Conservation (phyloP, 92 coral and sea anemone genomes). For the Zoanthus sociatus region DNA sequence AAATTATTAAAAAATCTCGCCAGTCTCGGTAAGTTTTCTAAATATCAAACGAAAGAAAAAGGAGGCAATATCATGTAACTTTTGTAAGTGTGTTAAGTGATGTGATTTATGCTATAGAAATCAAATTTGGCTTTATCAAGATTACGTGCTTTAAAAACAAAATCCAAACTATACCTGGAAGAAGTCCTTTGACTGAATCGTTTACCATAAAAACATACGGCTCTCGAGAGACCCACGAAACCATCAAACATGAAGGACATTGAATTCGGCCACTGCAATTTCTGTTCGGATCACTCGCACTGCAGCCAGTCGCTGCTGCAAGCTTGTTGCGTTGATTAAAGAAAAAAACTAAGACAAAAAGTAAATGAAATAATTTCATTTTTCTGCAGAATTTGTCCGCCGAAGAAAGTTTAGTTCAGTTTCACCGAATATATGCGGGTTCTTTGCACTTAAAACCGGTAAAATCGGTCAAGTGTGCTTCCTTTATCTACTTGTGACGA, state of each 20-base stretch:
- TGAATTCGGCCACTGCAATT: conserved; percentile 13
- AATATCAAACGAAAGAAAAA: neutral
- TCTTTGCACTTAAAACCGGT: neutral
- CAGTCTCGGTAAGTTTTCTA: neutral
- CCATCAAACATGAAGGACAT: conserved; percentile 69
- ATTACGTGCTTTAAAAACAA: too few species aligned
- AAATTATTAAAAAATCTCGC: neutral
- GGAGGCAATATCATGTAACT: neutral
- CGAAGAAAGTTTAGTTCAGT: neutral
- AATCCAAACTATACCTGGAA: conserved; percentile 68
- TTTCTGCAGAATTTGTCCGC: neutral
- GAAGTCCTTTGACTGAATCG: conserved; percentile 59
- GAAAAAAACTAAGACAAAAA: neutral
- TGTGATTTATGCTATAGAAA: neutral
- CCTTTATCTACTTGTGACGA: neutral
- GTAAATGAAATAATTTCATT: neutral
- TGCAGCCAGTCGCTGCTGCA: neutral
- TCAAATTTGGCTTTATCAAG: neutral
- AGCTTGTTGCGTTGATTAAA: neutral
- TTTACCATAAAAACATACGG: conserved; percentile 61
- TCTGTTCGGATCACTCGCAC: conserved; percentile 3
- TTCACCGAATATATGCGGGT: neutral
- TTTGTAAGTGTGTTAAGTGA: neutral
- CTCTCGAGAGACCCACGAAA: conserved; percentile 72
- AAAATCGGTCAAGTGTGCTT: conserved; percentile 23